Base-by-base conservation (phyloP, 92 coral and sea anemone species). In the Porites cylindrica region DNA sequence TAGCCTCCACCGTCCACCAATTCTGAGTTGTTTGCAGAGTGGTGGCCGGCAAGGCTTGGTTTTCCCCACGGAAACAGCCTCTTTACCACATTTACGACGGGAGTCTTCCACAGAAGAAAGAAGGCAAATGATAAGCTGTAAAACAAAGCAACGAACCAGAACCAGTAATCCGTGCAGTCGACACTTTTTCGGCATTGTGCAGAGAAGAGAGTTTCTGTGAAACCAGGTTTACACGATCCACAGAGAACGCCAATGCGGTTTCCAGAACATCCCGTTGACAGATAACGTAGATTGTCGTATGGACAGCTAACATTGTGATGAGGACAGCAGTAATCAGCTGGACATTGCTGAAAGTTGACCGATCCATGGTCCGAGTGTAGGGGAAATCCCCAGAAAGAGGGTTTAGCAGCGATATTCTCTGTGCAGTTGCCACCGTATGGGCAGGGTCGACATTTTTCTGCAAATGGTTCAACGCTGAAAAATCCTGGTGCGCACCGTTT, bases 361-460 rank as follows among this genome's bases (percentile, higher is more conserved):
- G 51, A 78, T 18, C 79, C 79, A 12, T 54, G 80, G 65, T 70
- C 63, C 11, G 21, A 19, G 7, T 54, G 18, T 52, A 43, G n/a
- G 63, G 75, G 66, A 63, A 78, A 79, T 50, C 90, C 90, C 90
- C 90, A 87, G 79, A 70, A 87, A 32, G 76, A 72, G 16, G 90
- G 85, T 53, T n/a, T 62, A 0, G 81, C 85, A 32, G 82, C 79
- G 10, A 87, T 76, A 18, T 83, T 77, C 18, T 26, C 71, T 56
- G 51, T 38, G 23, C 90, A 87, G 50, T 73, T 87, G 11, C 59
- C 90, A n/a, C 90, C 90, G 26, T 79, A 87, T 10, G 90, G 90
- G 32, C 90, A 87, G 10, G 59, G 71, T 61, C 80, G 73, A 24
- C 90, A 87, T n/a, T 38, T 80, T 9, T 76, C 58, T 21, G 50